Conservation (phyloP, 2,888 invertebrate genomes). For the Drosophila subsilvestris region DNA sequence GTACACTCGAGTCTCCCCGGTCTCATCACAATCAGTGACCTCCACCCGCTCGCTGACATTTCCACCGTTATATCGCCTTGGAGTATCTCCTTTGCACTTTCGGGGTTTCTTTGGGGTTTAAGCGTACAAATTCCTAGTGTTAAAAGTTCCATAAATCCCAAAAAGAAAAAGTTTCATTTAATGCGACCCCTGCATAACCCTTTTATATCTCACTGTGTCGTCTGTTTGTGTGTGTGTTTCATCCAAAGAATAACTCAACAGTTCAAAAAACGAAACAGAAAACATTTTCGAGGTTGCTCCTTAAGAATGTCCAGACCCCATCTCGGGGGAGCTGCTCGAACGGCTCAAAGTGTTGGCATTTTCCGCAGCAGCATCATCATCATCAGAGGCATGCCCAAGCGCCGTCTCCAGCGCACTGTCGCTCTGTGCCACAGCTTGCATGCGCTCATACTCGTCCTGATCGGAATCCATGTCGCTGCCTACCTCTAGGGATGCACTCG, state of each 20-base stretch:
- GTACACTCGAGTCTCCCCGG: background rate
- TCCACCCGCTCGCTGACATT: conserved; percentile 38
- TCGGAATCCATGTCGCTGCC: conserved; percentile 52
- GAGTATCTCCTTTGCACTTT: conserved; percentile 10
- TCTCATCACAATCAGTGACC: conserved; percentile 4
- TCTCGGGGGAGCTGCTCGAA: background rate
- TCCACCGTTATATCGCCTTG: conserved; percentile 46
- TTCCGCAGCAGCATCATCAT: too few relatives aligned
- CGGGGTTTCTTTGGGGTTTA: too few relatives aligned
- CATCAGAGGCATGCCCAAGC: background rate
- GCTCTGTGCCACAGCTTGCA: background rate
- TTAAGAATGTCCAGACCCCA: background rate
- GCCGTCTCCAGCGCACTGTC: background rate
- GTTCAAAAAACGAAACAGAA: background rate
- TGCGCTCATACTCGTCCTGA: conserved; percentile 52
- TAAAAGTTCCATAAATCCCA: too few relatives aligned
- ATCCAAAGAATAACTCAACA: background rate
- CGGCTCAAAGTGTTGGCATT: background rate
- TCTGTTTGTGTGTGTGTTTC: background rate
- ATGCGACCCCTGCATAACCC: background rate
- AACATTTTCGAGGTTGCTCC: background rate
- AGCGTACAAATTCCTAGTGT: too few relatives aligned
- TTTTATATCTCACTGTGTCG: background rate
- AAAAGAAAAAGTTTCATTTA: too few relatives aligned
- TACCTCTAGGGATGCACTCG: conserved; percentile 84